phyloP scores from a whole-genome alignment of 2,113 vertebrate species.

The Passer montanus region DNA sequence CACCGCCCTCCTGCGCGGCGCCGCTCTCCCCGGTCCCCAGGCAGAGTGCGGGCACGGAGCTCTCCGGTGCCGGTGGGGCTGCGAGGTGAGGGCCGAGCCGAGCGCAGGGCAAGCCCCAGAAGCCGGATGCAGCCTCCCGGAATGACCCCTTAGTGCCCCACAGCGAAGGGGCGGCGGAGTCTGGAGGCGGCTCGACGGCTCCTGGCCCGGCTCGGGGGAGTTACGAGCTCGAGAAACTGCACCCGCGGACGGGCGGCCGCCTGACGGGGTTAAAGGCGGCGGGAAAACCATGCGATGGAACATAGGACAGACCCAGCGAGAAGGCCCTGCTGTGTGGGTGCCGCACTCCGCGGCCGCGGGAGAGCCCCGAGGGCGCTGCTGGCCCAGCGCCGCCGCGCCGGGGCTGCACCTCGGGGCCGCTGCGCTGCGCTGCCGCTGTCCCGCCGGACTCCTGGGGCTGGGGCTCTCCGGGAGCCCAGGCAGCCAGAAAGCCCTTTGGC shows the following conservation, averaged over 20 bases:
- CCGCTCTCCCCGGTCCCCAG: neutral
- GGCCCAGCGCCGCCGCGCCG: neutral
- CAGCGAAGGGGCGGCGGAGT: neutral
- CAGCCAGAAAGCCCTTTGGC: neutral
- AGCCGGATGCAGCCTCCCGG: neutral
- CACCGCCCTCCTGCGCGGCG: neutral
- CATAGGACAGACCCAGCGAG: neutral
- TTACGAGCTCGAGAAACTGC: neutral
- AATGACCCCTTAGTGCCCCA: neutral
- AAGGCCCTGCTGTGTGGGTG: neutral
- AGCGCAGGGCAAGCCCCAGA: neutral
- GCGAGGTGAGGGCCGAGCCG: neutral
- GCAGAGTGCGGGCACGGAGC: neutral
- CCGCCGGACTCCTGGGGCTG: neutral
- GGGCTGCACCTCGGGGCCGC: neutral
- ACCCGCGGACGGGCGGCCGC: too few species aligned
- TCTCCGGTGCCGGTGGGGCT: too few species aligned
- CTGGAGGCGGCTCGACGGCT: neutral
- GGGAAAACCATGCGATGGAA: neutral
- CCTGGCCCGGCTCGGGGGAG: neutral
- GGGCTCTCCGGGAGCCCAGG: neutral
- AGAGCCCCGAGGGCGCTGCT: neutral
- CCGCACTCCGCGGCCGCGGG: too few species aligned
- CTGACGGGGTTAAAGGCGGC: neutral
- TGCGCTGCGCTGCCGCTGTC: neutral